A percentile compares a stretch with the other conserved stretches of the same genome.
phyloP scores from a whole-genome alignment of 2,888 invertebrate species.

The Apoderus coryli region DNA sequence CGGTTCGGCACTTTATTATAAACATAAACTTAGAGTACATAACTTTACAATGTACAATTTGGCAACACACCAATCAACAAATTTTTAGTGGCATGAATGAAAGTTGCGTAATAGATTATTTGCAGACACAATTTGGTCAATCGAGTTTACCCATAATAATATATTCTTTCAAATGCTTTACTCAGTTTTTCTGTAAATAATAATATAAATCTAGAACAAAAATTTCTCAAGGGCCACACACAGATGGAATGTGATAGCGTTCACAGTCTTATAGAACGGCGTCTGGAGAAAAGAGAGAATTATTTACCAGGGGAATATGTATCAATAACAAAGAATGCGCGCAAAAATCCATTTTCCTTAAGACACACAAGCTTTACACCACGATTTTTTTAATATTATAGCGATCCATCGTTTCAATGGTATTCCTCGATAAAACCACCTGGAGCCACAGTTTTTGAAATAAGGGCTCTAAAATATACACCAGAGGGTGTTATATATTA shows the following conservation, averaged over 20 bases:
- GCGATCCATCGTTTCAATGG: conserved; percentile 6
- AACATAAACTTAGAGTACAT: conserved; percentile 7
- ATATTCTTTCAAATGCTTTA: conserved; percentile 4
- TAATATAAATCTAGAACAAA: conserved; percentile 8
- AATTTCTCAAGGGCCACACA: conserved; percentile 7
- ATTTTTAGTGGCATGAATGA: conserved; percentile 6
- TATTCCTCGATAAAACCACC: conserved; percentile 9
- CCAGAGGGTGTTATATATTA: conserved; percentile 8
- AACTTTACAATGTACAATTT: conserved; percentile 7
- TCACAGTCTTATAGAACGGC: conserved; percentile 8
- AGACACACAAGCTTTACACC: conserved; percentile 6
- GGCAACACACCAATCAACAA: conserved; percentile 9
- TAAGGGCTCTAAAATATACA: conserved; percentile 7
- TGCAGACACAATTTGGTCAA: conserved; percentile 6
- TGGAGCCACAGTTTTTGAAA: conserved; percentile 10
- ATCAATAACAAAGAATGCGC: conserved; percentile 11
- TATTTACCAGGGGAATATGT: conserved; percentile 9
- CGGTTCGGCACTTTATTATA: conserved; percentile 6
- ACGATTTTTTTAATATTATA: conserved; percentile 8
- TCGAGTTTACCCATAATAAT: conserved; percentile 5
- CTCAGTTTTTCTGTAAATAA: neutral
- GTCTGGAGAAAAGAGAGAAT: conserved; percentile 9
- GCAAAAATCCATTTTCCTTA: conserved; percentile 11
- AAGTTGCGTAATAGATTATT: conserved; percentile 8
- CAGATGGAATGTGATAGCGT: conserved; percentile 8